phyloP scores from a whole-genome alignment of 1,140 invertebrate species.

The Pachyrhynchus sulphureomaculatus region DNA sequence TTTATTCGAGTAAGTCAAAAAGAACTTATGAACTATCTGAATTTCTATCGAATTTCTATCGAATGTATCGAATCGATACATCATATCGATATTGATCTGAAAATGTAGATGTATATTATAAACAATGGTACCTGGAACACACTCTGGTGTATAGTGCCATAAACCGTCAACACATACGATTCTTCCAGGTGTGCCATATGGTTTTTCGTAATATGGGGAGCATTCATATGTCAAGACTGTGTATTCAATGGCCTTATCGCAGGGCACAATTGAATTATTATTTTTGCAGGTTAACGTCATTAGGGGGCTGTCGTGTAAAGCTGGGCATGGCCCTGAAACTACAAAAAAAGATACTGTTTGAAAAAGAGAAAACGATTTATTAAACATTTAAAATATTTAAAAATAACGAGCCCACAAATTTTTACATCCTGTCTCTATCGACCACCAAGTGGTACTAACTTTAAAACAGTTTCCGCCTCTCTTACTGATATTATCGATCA shows the following conservation, averaged over 20 bases:
- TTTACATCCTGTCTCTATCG: too few relatives aligned
- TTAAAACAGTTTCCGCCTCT: too few relatives aligned
- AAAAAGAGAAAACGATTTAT: too few relatives aligned
- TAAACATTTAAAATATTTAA: too few relatives aligned
- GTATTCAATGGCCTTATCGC: conserved; percentile 28
- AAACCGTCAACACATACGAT: conserved; percentile 20
- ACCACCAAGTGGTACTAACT: too few relatives aligned
- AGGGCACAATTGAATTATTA: conserved; percentile 17
- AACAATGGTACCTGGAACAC: conserved; percentile 31
- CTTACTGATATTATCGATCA: too few relatives aligned
- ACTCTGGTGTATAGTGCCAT: conserved; percentile 26
- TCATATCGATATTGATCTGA: background rate
- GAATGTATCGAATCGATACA: too few relatives aligned
- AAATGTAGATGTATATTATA: background rate
- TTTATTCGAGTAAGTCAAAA: too few relatives aligned
- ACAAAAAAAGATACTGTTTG: too few relatives aligned
- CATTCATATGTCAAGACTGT: conserved; percentile 32
- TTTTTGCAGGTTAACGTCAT: conserved; percentile 23
- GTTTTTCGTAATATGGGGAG: conserved; percentile 31
- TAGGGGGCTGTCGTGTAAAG: conserved; percentile 3
- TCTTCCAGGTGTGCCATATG: background rate
- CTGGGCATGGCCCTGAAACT: conserved; percentile 22
- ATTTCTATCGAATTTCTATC: too few relatives aligned
- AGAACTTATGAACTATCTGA: too few relatives aligned
- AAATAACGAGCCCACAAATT: too few relatives aligned